Base-by-base conservation (phyloP, 2,888 invertebrate genomes). In the Syrphus vitripennis region DNA sequence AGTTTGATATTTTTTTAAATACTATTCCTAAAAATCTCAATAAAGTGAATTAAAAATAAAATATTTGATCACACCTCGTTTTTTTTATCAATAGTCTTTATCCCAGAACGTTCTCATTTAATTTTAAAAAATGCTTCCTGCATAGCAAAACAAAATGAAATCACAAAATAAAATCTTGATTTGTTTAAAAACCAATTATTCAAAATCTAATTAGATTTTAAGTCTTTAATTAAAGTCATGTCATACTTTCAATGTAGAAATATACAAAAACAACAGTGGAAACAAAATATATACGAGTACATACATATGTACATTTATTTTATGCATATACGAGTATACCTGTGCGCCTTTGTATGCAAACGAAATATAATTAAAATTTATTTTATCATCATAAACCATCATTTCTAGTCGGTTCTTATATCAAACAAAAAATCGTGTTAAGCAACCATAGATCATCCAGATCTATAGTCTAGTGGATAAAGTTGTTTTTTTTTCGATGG, bases 371-470 rank as follows among this genome's bases (percentile, higher is more conserved):
- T 70, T 67, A 45, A 76, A 71, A 63, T 70, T 59, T 19, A 42
- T 80, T 63, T 76, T 61, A 69, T 61, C 69, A 75, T 53, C n/a
- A n/a, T n/a, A n/a, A 74, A 69, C 65, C 57, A 45, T 26, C 21
- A 19, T 12, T 37, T 42, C 19, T 31, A 26, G 12, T 26, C 7
- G 45, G 14, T 29, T 26, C 5, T 12, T 24, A 26, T 50, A 50
- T n/a, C 21, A 65, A 75, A 65, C 40, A 65, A 75, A n/a, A n/a
- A n/a, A 70, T 55, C 75, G 48, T 75, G 74, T 57, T 74, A 55
- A 83, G 65, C 55, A 70, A 24, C 70, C 48, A 69, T 83, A 72
- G 42, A 77, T 71, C 71, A 71, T 71, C 31, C 3, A 14, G 9
- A 55, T 3, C n/a, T n/a, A 37, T 19, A 45, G 50, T 50, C 14